These are phyloP conservation scores for Eubucco bourcierii DNA, from an alignment of 2,113 vertebrate genomes.

Conservation along the genomic window DNA sequence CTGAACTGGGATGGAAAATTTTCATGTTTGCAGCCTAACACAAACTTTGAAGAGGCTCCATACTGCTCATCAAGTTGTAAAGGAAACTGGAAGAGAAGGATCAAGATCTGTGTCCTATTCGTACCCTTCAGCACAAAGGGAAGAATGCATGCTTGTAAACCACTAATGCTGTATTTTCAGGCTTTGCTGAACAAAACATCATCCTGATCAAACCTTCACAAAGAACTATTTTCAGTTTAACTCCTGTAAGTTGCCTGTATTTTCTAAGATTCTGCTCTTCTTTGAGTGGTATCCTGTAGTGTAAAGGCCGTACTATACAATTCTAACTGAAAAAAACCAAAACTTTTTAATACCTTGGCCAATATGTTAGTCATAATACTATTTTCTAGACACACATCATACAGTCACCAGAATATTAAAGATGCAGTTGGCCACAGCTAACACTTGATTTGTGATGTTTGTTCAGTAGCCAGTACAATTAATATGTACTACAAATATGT, in stretches of 20 bases:
- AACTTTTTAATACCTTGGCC: background rate
- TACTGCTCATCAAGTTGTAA: background rate
- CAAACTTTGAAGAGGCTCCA: background rate
- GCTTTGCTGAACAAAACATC: background rate
- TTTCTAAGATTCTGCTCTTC: background rate
- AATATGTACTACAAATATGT: background rate
- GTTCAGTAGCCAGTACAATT: background rate
- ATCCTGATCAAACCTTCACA: background rate
- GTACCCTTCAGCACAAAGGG: no score
- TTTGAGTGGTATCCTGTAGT: background rate
- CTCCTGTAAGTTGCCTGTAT: background rate
- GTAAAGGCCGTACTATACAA: background rate
- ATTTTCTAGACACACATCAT: background rate
- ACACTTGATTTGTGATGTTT: background rate
- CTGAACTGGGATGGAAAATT: background rate
- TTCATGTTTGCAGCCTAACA: background rate
- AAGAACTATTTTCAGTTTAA: background rate
- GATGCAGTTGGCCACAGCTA: background rate
- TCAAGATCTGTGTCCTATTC: background rate
- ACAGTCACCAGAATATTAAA: background rate
- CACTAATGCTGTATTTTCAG: background rate
- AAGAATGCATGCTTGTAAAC: background rate
- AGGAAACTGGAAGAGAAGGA: background rate
- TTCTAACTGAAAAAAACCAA: background rate
- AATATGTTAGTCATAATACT: background rate